Evolutionary conservation across 1,140 invertebrate genomes (phyloP), one percentile per base, ranked within the genome.

Genomic region (Acromyrmex echinatior): DNA sequence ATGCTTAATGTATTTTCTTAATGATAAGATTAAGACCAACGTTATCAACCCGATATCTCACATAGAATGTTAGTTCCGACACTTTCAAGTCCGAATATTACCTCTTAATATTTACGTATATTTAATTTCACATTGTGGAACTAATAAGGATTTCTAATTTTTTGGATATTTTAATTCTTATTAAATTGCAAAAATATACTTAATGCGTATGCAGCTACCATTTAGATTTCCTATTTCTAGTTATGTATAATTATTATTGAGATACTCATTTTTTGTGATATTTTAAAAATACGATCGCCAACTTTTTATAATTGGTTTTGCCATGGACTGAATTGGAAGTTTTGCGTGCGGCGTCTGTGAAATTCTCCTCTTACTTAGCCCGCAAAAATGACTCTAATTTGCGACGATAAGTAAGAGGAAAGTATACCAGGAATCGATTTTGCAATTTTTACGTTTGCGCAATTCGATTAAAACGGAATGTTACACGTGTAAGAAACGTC

Each of bases 21-120:
- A 7, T 35, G 74, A 77, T 77, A 77, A 77, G 35, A 77, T 25
- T 77, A 77, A 62, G 35, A 62, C 31, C 9, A 25, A 18, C 25
- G n/a, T 60, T 77, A 77, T 76, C 73, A 60, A 25, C 7, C 10
- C 28, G 18, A 16, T 53, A 53, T 74, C 71, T 58, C 53, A 21
- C 21, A 12, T 16, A 65, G 6, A 65, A 65, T n/a, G 60, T 45
- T 5, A 60, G 12, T 78, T 78, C 6, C 25, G 56, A 78, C 39
- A 31, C 21, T 63, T 16, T 49, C n/a, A 18, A 49, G 5, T 9
- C 7, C 10, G 12, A 0, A 7, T 5, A 9, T 5, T 45, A 45
- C 39, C 12, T 45, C 16, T 25, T 45, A 63, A 63, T 45, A 62
- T 78, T 31, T 78, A 65, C 65, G 2, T 49, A 12, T 3, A 45